Evolutionary conservation across 2,888 invertebrate genomes (phyloP).

Genomic region (Mythimna pallens): DNA sequence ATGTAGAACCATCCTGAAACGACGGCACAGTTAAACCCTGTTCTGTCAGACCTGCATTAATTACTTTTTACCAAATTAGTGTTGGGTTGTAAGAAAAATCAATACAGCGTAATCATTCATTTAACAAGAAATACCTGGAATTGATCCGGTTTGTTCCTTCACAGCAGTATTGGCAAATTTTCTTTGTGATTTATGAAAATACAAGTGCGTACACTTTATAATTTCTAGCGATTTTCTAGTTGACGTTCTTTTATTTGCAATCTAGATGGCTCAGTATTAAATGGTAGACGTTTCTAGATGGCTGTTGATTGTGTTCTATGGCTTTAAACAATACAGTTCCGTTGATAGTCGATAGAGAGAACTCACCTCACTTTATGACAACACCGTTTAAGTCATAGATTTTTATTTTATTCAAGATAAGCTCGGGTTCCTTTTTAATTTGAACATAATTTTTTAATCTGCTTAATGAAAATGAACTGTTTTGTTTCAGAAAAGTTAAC

Average conservation of each 20-base stretch:
- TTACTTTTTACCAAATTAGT: conserved; percentile 20
- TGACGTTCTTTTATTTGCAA: conserved; percentile 69
- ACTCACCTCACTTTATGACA: conserved; percentile 2
- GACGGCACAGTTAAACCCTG: conserved; percentile 66
- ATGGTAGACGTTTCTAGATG: conserved; percentile 80
- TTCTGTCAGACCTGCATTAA: conserved; percentile 22
- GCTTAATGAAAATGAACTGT: background rate
- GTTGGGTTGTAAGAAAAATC: conserved; percentile 21
- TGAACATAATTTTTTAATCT: background rate
- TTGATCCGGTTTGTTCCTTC: conserved; percentile 20
- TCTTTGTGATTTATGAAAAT: conserved; percentile 23
- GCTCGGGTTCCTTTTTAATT: background rate
- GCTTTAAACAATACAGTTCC: conserved; percentile 5
- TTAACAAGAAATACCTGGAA: conserved; percentile 54
- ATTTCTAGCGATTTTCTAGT: conserved; percentile 46
- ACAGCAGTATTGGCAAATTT: conserved; percentile 8
- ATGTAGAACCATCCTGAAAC: conserved; percentile 89
- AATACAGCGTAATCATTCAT: conserved; percentile 39
- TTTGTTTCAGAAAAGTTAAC: background rate
- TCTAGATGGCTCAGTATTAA: conserved; percentile 76
- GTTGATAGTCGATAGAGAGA: background rate
- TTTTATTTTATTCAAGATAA: background rate
- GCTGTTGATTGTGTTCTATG: conserved; percentile 64
- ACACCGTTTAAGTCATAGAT: background rate
- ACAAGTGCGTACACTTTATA: conserved; percentile 6